Conservation (phyloP, 2,888 invertebrate species). For the Lasioglossum morio region DNA sequence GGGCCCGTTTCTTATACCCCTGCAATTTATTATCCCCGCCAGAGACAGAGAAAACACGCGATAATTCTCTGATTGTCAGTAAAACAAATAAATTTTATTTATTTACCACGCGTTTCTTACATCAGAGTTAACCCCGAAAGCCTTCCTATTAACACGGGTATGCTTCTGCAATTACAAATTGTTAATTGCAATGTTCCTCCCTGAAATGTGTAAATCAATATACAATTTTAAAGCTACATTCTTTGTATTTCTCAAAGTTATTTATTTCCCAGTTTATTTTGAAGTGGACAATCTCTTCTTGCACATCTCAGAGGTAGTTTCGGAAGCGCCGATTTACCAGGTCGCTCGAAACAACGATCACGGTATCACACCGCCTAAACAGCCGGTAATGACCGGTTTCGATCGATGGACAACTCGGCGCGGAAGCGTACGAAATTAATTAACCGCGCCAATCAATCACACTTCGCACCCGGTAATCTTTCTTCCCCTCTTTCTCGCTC, state of each 20-base stretch:
- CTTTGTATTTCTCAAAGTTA: too few species aligned
- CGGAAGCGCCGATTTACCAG: not conserved
- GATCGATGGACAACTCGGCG: not conserved
- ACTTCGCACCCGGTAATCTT: conserved; percentile 26
- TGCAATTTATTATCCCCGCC: not conserved
- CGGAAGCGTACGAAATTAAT: conserved; percentile 16
- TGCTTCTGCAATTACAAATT: too few species aligned
- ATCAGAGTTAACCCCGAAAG: not conserved
- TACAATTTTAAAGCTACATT: too few species aligned
- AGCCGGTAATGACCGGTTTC: not conserved
- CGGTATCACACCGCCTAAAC: not conserved
- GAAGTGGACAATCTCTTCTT: too few species aligned
- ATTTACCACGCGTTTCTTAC: not conserved
- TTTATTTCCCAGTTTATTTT: too few species aligned
- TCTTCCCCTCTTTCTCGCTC: not conserved
- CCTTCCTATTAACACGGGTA: too few species aligned
- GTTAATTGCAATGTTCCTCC: not conserved
- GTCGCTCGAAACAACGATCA: not conserved
- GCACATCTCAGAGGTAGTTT: not conserved
- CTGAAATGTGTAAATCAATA: too few species aligned
- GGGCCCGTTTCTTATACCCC: not conserved
- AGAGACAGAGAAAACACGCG: not conserved
- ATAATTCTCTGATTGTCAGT: not conserved
- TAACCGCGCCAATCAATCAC: conserved; percentile 24
- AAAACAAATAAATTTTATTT: too few species aligned